A percentile compares a stretch with the other conserved stretches of the same genome.
Evolutionary conservation across 2,888 invertebrate species (phyloP).

Genomic region (Buathra laborator): DNA sequence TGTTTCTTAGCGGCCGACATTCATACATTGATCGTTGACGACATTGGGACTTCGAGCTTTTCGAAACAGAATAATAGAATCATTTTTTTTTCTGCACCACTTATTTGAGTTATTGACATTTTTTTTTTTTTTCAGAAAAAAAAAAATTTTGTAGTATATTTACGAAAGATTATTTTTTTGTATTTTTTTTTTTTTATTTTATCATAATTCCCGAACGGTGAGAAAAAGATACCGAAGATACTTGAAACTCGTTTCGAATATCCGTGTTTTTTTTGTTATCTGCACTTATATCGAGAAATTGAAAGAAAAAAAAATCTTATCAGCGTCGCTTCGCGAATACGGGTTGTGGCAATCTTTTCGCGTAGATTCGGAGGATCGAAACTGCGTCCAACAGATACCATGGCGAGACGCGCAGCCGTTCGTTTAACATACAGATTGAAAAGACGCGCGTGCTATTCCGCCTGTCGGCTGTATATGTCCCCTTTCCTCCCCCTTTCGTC

Average conservation of each 20-base stretch:
- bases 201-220: too few species aligned
- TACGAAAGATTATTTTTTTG: neutral
- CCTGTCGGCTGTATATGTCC: neutral
- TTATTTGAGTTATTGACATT: too few species aligned
- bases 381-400: neutral
- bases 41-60: too few species aligned
- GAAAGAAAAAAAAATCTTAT: neutral
- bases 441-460: conserved; percentile 13
- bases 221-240: too few species aligned
- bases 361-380: conserved; percentile 6
- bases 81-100: too few species aligned
- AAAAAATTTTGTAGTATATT: too few species aligned
- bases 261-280: neutral
- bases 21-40: too few species aligned
- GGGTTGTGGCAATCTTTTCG: neutral
- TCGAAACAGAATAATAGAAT: too few species aligned
- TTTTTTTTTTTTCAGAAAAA: too few species aligned
- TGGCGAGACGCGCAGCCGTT: conserved; percentile 6
- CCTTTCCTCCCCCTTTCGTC: neutral
- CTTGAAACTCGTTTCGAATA: neutral
- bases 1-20: too few species aligned
- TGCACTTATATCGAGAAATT: neutral
- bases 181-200: neutral
- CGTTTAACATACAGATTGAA: conserved; percentile 42
- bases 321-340: neutral